phyloP scores from a whole-genome alignment of 2,113 vertebrate species.

The Noctilio leporinus region DNA sequence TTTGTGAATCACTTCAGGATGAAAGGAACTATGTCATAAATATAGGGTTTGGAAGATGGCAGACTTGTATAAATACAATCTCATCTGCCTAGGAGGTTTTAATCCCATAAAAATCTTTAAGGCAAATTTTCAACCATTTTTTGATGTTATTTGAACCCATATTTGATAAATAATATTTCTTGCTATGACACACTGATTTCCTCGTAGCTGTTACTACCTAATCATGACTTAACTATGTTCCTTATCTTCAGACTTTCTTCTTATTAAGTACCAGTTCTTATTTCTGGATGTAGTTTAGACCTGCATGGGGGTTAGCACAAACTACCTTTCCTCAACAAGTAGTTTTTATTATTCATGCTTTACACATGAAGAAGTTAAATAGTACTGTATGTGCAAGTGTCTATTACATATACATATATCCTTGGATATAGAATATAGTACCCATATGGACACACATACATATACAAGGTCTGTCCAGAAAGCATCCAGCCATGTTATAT shows the following conservation, averaged over 20 bases:
- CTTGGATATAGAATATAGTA: not conserved
- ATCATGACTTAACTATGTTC: not conserved
- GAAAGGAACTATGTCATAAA: slow-evolving; percentile 7
- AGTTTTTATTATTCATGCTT: not conserved
- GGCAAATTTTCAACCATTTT: not conserved
- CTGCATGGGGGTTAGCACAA: accelerated
- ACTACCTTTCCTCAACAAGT: not conserved
- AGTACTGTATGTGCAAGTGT: too few relatives aligned
- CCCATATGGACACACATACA: not conserved
- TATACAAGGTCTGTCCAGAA: not conserved
- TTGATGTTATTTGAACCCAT: not conserved
- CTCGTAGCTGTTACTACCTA: not conserved
- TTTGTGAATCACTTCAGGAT: slow-evolving; percentile 40
- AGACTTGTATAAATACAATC: not conserved
- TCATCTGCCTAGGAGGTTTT: not conserved
- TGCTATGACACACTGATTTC: not conserved
- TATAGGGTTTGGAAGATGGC: not conserved
- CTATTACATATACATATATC: too few relatives aligned
- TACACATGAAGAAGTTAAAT: not conserved
- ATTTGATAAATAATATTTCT: not conserved
- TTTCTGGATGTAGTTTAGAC: not conserved
- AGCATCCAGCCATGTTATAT: too few relatives aligned
- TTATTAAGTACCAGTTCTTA: not conserved
- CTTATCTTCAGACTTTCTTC: not conserved
- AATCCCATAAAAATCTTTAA: not conserved